Evolutionary conservation across 53 echinoderm and acorn worm genomes (phyloP), one percentile per base, ranked within the genome.

Genomic region (Zoroaster sp.): DNA sequence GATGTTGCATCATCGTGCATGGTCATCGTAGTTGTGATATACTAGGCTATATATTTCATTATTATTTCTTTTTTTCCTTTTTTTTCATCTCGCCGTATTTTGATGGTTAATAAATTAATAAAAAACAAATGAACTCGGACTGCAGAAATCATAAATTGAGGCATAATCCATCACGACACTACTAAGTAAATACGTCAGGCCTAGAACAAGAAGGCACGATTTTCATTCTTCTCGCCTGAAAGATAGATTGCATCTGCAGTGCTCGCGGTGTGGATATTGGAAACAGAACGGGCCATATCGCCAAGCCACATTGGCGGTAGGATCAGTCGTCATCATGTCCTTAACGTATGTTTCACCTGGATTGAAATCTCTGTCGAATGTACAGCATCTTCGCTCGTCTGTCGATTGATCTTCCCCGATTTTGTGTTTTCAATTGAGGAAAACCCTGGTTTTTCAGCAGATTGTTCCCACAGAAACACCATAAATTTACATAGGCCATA

Each of bases 241-340:
- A 82, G 31, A 82, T 82, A 82, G 66, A 46, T 80, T 77, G 53
- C 33, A 80, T n/a, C 54, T 17, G 31, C 43, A 5, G 41, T 13
- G 17, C 20, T 43, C 41, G 33, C 17, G 14, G 30, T 40, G 6
- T 82, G 42, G 32, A 67, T 41, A 67, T 82, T 82, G 68, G 40
- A 66, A 35, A 31, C 42, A 82, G 31, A 12, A 33, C 41, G 4
- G 18, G 67, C 40, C 30, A 13, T 40, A 66, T 74, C 28, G 44
- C 74, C 74, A 3, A 42, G 77, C 41, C 52, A 52, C 55, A 46
- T 82, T 82, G 82, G 66, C 82, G 82, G 82, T 82, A 67, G 14
- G 82, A 82, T 82, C 82, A 82, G 42, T 67, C 82, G 68, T 35
- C 40, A 18, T 51, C 36, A n/a, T 59, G n/a, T 36, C 36, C 28